Evolutionary conservation across 2,113 vertebrate genomes (phyloP), one percentile per base, ranked within the genome.

Genomic region (Laterallus jamaicensis): DNA sequence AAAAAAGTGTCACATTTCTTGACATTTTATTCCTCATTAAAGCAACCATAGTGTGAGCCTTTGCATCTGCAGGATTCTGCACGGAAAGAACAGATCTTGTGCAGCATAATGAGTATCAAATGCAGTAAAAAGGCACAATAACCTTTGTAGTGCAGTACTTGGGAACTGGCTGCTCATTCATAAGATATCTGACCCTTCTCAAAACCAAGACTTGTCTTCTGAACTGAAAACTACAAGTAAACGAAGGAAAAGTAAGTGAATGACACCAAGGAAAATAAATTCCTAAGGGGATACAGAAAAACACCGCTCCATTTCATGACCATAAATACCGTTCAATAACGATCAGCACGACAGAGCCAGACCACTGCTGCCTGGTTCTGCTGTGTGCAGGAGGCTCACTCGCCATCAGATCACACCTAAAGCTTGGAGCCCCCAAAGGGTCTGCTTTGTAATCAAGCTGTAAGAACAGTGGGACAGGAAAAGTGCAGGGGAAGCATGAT

Each of bases 21-120:
- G 74, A 90, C 89, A 91, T 68, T 94, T 92, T 82, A 96, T 90
- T 97, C 93, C 86, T 90, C 97, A 97, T 97, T 96, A 97, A 97
- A 95, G 68, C 62, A 96, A 75, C n/a, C 88, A 96, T 49, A 80
- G 67, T 88, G 50, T 62, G 77, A 94, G 54, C 76, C 92, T 96
- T 97, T 95, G 93, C 74, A 96, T 95, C 90, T 93, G 96, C 86
- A 96, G 82, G 92, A 94, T 88, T 97, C 80, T 91, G 92, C 55
- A 70, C 77, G 90, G 95, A 88, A 93, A 95, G 81, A 97, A 95
- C 80, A 58, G 77, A 86, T 88, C 88, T 84, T 69, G 47, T 82
- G 76, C 39, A 76, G 54, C 78, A 47, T 82, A 93, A 96, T 91
- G 74, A 96, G 56, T 79, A 91, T 92, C 88, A 95, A 97, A 91